Base-by-base conservation (phyloP, 1,140 invertebrate genomes). In the Gyrodactylus bullatarudis region DNA sequence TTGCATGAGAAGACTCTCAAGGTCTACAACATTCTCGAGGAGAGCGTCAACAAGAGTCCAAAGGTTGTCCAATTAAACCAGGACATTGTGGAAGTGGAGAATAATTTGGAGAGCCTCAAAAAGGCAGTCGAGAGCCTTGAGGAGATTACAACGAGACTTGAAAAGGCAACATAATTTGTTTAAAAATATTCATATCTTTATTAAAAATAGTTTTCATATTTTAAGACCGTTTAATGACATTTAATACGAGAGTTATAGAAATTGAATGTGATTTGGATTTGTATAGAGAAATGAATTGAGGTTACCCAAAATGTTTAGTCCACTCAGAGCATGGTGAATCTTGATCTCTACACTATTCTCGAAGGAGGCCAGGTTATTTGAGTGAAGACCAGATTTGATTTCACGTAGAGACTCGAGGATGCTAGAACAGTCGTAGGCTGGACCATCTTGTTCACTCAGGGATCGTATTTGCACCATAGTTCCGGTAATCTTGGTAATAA, bases 271-370 rank as follows among this genome's bases (percentile, higher is more conserved):
- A 25, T 24, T 71, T 1, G 70, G 70, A 24, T 71, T n/a, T 23
- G 70, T 23, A 26, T 71, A 71, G 8, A 24, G 8, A 26, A 71
- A 71, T 23, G 70, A 24, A 24, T 24, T 71, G 21, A 71, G 24
- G 24, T 71, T 71, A 1, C 21, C 21, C 1, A 71, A n/a, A n/a
- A 24, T 23, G 24, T 71, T 71, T 23, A 71, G 23, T 1, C 70
- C 70, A 26, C 70, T 71, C 70, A 71, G 21, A 23, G 24, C 24
- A 25, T 71, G 70, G n/a, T 71, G 21, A 8, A 71, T 71, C n/a
- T 21, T 24, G 20, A 71, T 71, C 24, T 71, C 70, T 1, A 24
- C 24, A 23, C 24, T 71, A 25, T 71, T 24, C n/a, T 71, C 70
- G n/a, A 71, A 71, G 1, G 8, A 23, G 20, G 21, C 24, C 1